Evolutionary conservation across 1,140 invertebrate genomes (phyloP).

Genomic region (Heliconius melpomene): DNA sequence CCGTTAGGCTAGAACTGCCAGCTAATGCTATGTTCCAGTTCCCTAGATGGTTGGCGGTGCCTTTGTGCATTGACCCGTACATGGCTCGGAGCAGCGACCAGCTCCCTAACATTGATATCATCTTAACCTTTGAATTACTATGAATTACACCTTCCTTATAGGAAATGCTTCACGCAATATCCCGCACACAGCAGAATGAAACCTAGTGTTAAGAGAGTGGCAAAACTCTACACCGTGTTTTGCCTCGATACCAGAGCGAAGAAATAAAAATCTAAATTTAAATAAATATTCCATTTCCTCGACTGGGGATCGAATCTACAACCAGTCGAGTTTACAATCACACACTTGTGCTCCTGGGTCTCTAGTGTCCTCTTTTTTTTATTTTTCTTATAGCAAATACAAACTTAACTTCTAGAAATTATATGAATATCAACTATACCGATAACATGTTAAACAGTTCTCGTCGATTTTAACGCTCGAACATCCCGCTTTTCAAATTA

Average conservation of each 20-base stretch:
- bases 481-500: neutral
- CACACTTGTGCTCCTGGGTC: too few relatives aligned
- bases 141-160: conserved; percentile 22
- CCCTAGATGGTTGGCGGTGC: conserved; percentile 62
- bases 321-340: too few relatives aligned
- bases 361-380: too few relatives aligned
- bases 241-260: too few relatives aligned
- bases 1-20: conserved; percentile 52
- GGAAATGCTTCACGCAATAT: neutral
- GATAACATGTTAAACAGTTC: neutral
- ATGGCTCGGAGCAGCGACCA: conserved; percentile 57
- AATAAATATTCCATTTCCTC: too few relatives aligned
- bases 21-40: conserved; percentile 41
- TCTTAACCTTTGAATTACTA: conserved; percentile 31
- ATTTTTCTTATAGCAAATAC: too few relatives aligned
- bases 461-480: neutral
- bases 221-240: too few relatives aligned
- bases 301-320: too few relatives aligned
- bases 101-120: conserved; percentile 59
- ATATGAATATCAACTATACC: neutral
- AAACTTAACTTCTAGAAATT: neutral
- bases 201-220: too few relatives aligned
- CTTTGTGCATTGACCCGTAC: conserved; percentile 76
- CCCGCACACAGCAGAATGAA: too few relatives aligned
- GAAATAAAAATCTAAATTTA: too few relatives aligned